These are phyloP conservation scores for Aleiodes sp. DNA, from an alignment of 1,140 invertebrate species.

Conservation along the genomic window DNA sequence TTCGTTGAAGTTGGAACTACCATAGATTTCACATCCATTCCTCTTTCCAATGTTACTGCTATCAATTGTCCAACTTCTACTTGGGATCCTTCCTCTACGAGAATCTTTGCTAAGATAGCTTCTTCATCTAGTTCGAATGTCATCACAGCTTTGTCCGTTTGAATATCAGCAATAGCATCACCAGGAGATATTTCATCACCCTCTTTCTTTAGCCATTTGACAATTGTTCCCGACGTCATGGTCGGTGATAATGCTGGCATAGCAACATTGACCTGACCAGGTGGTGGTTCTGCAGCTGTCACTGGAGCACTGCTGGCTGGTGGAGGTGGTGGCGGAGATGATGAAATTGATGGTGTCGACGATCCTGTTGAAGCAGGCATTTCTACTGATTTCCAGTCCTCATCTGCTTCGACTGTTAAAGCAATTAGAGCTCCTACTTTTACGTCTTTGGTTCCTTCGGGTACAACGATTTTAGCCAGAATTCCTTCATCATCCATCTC, in stretches of 20 bases:
- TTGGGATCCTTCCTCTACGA: conserved; percentile 77
- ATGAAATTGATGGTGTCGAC: conserved; percentile 27
- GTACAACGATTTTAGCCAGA: conserved; percentile 87
- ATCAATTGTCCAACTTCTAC: conserved; percentile 87
- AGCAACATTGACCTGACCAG: conserved; percentile 45
- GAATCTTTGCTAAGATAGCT: conserved; percentile 94
- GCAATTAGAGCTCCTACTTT: conserved; percentile 74
- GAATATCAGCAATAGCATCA: conserved; percentile 97
- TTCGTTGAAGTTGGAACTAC: conserved; percentile 56
- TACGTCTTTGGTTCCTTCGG: conserved; percentile 70
- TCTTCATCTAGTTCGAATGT: conserved; percentile 99
- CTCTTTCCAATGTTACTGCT: conserved; percentile 86
- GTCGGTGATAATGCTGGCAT: conserved; percentile 97
- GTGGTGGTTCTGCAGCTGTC: conserved; percentile 36
- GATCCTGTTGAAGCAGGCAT: conserved; percentile 45
- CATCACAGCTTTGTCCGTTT: conserved; percentile 99
- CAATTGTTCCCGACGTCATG: conserved; percentile 97
- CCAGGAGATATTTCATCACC: conserved; percentile 79
- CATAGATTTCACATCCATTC: conserved; percentile 55
- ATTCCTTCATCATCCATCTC: conserved; percentile 98
- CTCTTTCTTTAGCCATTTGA: conserved; percentile 98
- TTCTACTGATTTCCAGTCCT: conserved; percentile 71
- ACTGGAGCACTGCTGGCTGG: not conserved
- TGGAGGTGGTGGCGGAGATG: not conserved
- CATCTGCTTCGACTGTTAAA: conserved; percentile 73